Evolutionary conservation across 2,113 vertebrate genomes (phyloP).

Genomic region (Rhinichthys klamathensis): DNA sequence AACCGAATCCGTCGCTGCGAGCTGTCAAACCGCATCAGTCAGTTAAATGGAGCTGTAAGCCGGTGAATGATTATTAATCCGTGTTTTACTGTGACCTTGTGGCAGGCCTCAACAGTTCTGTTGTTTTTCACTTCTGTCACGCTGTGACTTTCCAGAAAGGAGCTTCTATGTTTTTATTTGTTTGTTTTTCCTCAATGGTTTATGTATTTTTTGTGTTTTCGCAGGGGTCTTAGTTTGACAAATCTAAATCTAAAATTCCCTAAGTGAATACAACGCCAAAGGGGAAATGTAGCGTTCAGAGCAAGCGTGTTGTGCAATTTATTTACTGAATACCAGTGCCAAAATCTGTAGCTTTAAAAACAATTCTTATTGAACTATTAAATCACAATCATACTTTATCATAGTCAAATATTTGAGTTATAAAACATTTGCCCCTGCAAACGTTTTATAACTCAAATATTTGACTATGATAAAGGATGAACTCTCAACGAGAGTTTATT

Average conservation of each 20-base stretch:
- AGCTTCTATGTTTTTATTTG: background rate
- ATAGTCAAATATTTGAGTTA: background rate
- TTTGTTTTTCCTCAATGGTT: background rate
- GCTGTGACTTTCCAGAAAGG: constrained; percentile 11
- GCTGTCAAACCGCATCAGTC: constrained; percentile 78
- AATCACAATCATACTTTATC: background rate
- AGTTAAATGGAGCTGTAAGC: constrained; percentile 75
- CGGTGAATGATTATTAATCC: constrained; percentile 64
- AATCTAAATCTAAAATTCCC: constrained; percentile 22
- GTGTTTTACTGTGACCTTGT: constrained; percentile 75
- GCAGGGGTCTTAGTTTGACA: background rate
- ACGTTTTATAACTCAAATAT: background rate
- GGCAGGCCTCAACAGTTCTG: constrained; percentile 61
- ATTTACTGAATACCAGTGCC: background rate
- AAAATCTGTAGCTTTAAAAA: background rate
- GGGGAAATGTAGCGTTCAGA: constrained; percentile 5
- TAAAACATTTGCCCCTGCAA: background rate
- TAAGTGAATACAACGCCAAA: background rate
- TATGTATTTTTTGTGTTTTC: constrained; percentile 7
- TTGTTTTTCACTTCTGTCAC: constrained; percentile 56
- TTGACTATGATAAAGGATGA: background rate
- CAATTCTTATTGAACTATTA: constrained; percentile 3
- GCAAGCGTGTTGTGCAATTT: background rate
- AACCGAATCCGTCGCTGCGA: constrained; percentile 70
- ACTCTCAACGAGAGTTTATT: constrained; percentile 17